phyloP scores from a whole-genome alignment of 2,113 vertebrate species.

The Coreoperca whiteheadi region DNA sequence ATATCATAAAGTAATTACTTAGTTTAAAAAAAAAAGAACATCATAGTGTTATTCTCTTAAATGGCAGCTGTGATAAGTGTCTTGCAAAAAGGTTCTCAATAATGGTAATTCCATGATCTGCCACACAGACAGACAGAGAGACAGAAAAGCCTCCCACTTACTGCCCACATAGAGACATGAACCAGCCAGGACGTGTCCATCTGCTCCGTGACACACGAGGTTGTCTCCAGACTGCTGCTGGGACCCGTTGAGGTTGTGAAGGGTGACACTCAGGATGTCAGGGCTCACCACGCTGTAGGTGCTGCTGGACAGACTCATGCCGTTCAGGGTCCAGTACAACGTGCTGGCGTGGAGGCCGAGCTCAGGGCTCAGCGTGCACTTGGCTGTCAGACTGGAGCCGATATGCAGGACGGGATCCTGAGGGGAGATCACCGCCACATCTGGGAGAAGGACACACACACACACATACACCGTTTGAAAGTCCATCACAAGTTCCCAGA shows the following conservation, averaged over 20 bases:
- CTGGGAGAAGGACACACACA: slow-evolving; percentile 77
- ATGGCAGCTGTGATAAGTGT: too few species aligned
- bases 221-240: slow-evolving; percentile 95
- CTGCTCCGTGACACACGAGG: slow-evolving; percentile 91
- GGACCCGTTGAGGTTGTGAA: slow-evolving; percentile 91
- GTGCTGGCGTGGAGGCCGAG: slow-evolving; percentile 82
- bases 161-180: slow-evolving; percentile 95
- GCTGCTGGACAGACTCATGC: slow-evolving; percentile 85
- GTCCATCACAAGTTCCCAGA: neutral
- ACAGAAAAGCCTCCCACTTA: slow-evolving; percentile 79
- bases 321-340: slow-evolving; percentile 94
- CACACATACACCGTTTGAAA: neutral
- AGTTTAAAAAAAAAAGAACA: neutral
- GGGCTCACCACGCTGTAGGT: slow-evolving; percentile 82
- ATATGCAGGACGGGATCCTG: slow-evolving; percentile 91
- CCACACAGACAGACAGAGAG: neutral
- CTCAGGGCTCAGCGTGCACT: slow-evolving; percentile 86
- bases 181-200: slow-evolving; percentile 91
- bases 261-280: slow-evolving; percentile 84
- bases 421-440: slow-evolving; percentile 89
- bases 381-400: slow-evolving; percentile 91
- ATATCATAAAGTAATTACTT: neutral
- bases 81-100: too few species aligned
- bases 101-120: too few species aligned
- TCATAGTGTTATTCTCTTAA: too few species aligned